phyloP scores from a whole-genome alignment of 2,113 vertebrate genomes.

The Miniopterus natalensis region DNA sequence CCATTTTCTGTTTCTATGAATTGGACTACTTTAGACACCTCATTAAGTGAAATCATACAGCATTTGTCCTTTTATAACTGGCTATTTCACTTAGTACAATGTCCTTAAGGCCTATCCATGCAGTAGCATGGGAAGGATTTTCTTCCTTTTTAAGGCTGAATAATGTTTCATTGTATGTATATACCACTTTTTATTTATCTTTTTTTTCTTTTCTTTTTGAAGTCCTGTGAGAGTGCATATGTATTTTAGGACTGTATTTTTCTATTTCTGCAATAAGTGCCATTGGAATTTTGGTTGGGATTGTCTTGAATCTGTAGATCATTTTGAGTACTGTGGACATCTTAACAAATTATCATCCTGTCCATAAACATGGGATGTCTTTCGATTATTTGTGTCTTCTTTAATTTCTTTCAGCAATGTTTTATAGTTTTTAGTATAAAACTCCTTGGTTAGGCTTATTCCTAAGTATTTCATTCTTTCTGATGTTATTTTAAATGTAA shows the following conservation, averaged over 20 bases:
- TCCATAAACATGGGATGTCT: neutral
- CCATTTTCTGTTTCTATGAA: neutral
- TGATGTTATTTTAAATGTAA: neutral
- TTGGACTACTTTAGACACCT: neutral
- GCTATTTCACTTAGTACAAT: neutral
- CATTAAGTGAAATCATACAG: neutral
- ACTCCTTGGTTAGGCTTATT: neutral
- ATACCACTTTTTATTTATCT: neutral
- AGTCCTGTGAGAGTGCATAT: neutral
- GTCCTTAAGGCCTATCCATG: neutral
- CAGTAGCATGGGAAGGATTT: neutral
- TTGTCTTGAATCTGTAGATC: neutral
- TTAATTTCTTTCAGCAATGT: neutral
- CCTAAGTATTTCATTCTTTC: neutral
- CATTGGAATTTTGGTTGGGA: neutral
- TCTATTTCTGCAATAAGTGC: neutral
- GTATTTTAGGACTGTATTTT: neutral
- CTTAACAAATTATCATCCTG: neutral
- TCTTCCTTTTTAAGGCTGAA: neutral
- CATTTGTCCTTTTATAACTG: neutral
- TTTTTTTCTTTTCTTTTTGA: neutral
- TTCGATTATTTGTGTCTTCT: neutral
- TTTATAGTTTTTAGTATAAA: neutral
- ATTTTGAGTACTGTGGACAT: neutral
- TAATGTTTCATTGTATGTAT: neutral